Conservation (phyloP, 2,797 vertebrate species). For the Mormyrops boulengeri region DNA sequence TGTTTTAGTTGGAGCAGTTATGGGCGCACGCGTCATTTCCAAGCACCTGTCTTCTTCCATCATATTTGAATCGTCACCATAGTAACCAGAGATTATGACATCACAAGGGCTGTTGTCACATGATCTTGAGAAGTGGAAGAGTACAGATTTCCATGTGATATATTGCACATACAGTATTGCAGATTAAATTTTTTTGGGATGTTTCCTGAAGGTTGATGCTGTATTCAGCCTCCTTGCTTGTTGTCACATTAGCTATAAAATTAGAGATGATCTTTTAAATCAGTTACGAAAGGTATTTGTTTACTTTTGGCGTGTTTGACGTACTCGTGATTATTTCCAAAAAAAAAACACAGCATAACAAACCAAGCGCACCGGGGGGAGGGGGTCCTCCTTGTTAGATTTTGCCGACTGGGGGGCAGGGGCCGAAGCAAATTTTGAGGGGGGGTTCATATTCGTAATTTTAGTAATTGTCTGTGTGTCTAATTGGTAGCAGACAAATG, state of each 20-base stretch:
- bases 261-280: background rate
- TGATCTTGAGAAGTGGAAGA: background rate
- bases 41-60: background rate
- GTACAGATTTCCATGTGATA: background rate
- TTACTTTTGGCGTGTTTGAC: background rate
- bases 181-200: background rate
- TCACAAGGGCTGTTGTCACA: background rate
- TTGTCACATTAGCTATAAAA: background rate
- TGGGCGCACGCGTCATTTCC: background rate
- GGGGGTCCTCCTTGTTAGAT: background rate
- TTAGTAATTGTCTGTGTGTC: too few relatives aligned
- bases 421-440: background rate
- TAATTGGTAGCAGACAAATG: too few relatives aligned
- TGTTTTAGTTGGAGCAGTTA: background rate
- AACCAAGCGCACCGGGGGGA: background rate
- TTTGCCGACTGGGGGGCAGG: background rate
- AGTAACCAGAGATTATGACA: background rate
- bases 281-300: background rate
- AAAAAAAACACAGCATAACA: background rate
- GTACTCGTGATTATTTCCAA: background rate
- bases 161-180: background rate
- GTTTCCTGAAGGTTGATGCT: background rate
- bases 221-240: background rate
- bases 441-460: background rate
- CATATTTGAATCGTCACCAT: background rate